phyloP scores from a whole-genome alignment of 2,888 invertebrate genomes.

The Belgica antarctica region DNA sequence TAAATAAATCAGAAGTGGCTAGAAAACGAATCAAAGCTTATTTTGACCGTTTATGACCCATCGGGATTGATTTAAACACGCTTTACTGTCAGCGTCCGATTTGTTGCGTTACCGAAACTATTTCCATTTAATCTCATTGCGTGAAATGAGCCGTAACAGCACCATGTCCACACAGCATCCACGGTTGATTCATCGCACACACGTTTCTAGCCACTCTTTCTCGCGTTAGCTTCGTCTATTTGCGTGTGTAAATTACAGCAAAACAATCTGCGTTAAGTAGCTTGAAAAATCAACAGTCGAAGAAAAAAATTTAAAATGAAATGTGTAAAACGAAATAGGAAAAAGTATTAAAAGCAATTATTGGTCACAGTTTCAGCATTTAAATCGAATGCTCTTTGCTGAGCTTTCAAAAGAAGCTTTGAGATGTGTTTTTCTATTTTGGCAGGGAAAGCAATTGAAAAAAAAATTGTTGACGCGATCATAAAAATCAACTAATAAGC shows the following conservation, averaged over 20 bases:
- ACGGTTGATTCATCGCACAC: constrained; percentile 15
- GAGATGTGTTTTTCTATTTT: not conserved
- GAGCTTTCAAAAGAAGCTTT: not conserved
- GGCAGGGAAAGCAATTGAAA: constrained; percentile 9
- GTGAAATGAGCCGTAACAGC: constrained; percentile 21
- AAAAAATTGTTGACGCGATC: constrained; percentile 14
- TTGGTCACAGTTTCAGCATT: constrained; percentile 10
- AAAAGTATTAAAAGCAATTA: constrained; percentile 20
- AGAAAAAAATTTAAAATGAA: no score
- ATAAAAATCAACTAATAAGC: constrained; percentile 9
- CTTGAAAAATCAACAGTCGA: constrained; percentile 23
- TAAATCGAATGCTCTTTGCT: not conserved
- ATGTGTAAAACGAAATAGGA: not conserved
- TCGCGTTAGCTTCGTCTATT: no score
- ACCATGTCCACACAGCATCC: constrained; percentile 18
- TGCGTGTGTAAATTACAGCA: constrained; percentile 26
- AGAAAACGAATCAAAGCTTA: no score
- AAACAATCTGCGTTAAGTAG: constrained; percentile 26
- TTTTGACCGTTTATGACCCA: no score
- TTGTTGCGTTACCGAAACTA: constrained; percentile 16
- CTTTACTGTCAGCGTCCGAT: constrained; percentile 19
- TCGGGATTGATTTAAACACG: not conserved
- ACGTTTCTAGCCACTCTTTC: not conserved
- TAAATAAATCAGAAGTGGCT: no score
- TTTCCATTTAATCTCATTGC: not conserved